phyloP scores from a whole-genome alignment of 2,888 invertebrate species.

The Acheta domesticus region DNA sequence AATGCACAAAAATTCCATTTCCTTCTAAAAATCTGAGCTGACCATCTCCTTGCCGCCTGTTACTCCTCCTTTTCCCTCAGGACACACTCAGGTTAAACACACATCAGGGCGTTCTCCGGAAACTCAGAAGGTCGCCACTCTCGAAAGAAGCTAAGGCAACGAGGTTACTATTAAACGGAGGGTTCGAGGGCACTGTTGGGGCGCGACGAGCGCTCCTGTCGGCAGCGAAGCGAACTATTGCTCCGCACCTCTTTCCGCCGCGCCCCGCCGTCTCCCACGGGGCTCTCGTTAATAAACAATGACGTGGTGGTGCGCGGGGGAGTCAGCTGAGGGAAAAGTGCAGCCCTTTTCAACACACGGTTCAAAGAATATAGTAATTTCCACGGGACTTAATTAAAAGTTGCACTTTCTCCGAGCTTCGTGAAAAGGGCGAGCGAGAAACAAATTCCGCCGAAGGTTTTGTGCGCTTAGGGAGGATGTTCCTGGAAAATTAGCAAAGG shows the following conservation, averaged over 20 bases:
- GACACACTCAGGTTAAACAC: too few relatives aligned
- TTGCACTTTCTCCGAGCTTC: conserved; percentile 4
- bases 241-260: background rate
- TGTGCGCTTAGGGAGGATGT: background rate
- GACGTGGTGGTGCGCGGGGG: background rate
- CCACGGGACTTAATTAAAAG: background rate
- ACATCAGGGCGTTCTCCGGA: too few relatives aligned
- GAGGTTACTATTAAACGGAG: too few relatives aligned
- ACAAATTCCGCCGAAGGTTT: conserved; percentile 5
- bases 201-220: too few relatives aligned
- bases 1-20: too few relatives aligned
- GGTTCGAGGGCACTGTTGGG: too few relatives aligned
- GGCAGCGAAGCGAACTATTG: too few relatives aligned
- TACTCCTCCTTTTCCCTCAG: too few relatives aligned
- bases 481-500: background rate
- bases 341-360: conserved; percentile 1
- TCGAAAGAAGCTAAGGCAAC: too few relatives aligned
- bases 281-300: conserved; percentile 9
- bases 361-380: background rate
- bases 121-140: too few relatives aligned
- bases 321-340: background rate
- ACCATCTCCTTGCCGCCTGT: too few relatives aligned
- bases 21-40: too few relatives aligned
- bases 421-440: background rate
- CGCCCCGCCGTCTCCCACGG: background rate